phyloP scores from a whole-genome alignment of 2,888 invertebrate species.

The Heliothis peltigera region DNA sequence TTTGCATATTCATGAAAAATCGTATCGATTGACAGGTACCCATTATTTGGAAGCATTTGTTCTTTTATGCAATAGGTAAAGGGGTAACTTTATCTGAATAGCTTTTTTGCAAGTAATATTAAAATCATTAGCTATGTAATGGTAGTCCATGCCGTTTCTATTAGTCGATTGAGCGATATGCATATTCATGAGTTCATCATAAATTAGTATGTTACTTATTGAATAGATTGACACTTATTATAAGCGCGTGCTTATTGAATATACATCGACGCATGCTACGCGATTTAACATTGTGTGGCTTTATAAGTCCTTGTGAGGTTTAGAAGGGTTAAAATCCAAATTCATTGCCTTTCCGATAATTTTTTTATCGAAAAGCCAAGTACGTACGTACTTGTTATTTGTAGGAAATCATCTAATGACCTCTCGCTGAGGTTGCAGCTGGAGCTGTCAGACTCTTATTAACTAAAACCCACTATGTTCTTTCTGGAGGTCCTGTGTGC shows the following conservation, averaged over 20 bases:
- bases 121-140: constrained; percentile 43
- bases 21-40: constrained; percentile 52
- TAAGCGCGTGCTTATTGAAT: constrained; percentile 6
- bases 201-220: constrained; percentile 63
- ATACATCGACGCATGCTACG: neutral
- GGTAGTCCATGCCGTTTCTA: constrained; percentile 7
- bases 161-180: constrained; percentile 65
- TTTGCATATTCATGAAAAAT: constrained; percentile 85
- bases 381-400: no score
- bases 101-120: constrained; percentile 63
- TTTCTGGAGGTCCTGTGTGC: no score
- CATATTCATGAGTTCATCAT: constrained; percentile 83
- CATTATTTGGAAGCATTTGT: constrained; percentile 54
- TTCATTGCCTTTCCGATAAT: neutral
- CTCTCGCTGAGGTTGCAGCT: no score
- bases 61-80: constrained; percentile 52
- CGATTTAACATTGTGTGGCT: neutral
- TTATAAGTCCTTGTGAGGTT: neutral
- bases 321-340: neutral
- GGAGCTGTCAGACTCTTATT: no score
- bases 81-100: constrained; percentile 61
- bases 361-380: neutral
- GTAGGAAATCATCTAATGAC: no score
- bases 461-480: no score
- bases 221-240: constrained; percentile 34